phyloP scores from a whole-genome alignment of 1,140 invertebrate species.

The Drosophila fuyamai region DNA sequence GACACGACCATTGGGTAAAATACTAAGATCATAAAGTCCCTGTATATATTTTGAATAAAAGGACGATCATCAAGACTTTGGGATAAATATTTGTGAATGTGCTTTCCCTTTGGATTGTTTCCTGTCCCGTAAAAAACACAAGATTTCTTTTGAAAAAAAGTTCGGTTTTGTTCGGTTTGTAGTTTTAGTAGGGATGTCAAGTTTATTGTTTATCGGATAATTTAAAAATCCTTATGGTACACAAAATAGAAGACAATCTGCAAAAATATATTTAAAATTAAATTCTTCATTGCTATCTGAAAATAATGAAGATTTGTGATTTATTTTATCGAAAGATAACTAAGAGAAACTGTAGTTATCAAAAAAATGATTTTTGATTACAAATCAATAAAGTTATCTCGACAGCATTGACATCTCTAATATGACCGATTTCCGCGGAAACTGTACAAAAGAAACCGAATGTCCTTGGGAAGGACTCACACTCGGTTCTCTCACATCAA shows the following conservation, averaged over 20 bases:
- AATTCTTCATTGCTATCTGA: too few species aligned
- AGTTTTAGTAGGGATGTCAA: neutral
- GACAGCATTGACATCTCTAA: neutral
- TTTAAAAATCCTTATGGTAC: too few species aligned
- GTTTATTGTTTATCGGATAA: too few species aligned
- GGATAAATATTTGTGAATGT: neutral
- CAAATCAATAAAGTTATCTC: neutral
- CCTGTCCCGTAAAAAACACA: neutral
- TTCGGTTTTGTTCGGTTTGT: too few species aligned
- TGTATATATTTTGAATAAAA: constrained; percentile 8
- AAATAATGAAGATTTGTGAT: too few species aligned
- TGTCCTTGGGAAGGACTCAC: neutral
- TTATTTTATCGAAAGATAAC: too few species aligned
- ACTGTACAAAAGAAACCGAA: constrained; percentile 9
- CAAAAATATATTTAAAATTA: too few species aligned
- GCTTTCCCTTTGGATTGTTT: neutral
- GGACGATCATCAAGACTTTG: neutral
- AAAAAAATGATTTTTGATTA: neutral
- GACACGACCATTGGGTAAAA: constrained; percentile 3
- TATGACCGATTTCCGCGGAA: neutral
- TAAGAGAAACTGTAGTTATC: neutral
- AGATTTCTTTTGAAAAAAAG: too few species aligned
- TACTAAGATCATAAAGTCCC: neutral
- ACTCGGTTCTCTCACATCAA: constrained; percentile 9
- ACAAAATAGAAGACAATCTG: too few species aligned